Conservation (phyloP, 2,888 invertebrate species). For the Deilephila elpenor region DNA sequence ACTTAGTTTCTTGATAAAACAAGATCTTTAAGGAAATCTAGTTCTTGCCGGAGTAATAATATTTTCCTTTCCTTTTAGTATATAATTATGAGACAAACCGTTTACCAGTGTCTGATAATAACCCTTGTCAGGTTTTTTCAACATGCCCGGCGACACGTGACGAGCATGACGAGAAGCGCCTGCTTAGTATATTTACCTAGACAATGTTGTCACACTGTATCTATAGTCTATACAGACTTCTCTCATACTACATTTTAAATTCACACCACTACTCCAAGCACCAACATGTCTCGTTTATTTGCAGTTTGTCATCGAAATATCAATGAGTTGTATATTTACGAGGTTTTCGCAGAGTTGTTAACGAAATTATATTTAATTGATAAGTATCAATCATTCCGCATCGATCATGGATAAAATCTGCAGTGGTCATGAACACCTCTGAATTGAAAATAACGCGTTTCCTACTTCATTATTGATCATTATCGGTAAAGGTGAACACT, state of each 20-base stretch:
- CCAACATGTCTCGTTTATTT: not conserved
- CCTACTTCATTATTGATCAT: no score
- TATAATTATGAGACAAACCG: conserved; percentile 6
- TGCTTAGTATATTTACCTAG: not conserved
- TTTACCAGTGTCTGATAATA: conserved; percentile 2
- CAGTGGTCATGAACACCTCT: no score
- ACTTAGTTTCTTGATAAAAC: not conserved
- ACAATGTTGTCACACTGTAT: not conserved
- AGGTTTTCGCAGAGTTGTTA: no score
- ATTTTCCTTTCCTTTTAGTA: conserved; percentile 29
- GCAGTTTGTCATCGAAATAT: not conserved
- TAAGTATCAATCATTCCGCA: no score
- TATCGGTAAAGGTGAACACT: no score
- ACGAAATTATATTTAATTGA: no score
- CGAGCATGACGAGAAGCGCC: not conserved
- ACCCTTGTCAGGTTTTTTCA: not conserved
- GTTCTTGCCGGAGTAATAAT: not conserved
- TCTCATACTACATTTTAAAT: not conserved
- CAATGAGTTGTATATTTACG: not conserved
- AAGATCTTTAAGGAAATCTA: not conserved
- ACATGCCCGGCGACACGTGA: conserved; percentile 11
- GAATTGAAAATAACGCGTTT: no score
- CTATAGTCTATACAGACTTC: not conserved
- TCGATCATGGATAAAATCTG: no score
- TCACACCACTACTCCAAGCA: not conserved